Percentiles rank a stretch among this genome's conserved stretches.
These are phyloP conservation scores for Trogon melanurus DNA, from an alignment of 2,113 vertebrate genomes.

Conservation along the genomic window DNA sequence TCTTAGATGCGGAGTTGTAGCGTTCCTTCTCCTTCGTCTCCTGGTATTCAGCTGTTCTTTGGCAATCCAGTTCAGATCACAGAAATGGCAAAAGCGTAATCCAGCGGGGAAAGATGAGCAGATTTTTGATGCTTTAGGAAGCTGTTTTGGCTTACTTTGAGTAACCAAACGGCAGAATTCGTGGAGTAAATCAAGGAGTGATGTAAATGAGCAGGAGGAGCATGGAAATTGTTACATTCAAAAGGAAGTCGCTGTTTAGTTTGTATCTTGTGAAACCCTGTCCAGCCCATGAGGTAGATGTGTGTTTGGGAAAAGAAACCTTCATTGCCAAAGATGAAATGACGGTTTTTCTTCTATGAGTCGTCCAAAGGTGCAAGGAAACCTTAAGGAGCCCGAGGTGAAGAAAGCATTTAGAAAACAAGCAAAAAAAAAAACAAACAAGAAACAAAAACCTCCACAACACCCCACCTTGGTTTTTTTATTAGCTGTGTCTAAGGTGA, in stretches of 20 bases:
- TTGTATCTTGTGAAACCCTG: rapidly evolving
- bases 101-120: background rate
- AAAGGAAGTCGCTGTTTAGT: background rate
- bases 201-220: background rate
- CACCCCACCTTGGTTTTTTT: background rate
- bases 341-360: background rate
- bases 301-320: background rate
- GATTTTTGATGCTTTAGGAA: background rate
- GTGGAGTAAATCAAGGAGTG: background rate
- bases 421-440: background rate
- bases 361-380: background rate
- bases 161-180: background rate
- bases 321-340: background rate
- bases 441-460: background rate
- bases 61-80: background rate
- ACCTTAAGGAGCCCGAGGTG: background rate
- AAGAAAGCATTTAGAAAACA: background rate
- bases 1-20: background rate
- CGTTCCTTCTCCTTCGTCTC: background rate
- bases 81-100: background rate
- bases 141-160: background rate
- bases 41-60: background rate
- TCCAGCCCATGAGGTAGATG: background rate
- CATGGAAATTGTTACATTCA: background rate
- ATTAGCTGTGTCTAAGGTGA: background rate